Percentiles rank a stretch among this genome's conserved stretches.
These are phyloP conservation scores for Cheirogaleus major DNA, from an alignment of 2,797 vertebrate species.

Conservation along the genomic window DNA sequence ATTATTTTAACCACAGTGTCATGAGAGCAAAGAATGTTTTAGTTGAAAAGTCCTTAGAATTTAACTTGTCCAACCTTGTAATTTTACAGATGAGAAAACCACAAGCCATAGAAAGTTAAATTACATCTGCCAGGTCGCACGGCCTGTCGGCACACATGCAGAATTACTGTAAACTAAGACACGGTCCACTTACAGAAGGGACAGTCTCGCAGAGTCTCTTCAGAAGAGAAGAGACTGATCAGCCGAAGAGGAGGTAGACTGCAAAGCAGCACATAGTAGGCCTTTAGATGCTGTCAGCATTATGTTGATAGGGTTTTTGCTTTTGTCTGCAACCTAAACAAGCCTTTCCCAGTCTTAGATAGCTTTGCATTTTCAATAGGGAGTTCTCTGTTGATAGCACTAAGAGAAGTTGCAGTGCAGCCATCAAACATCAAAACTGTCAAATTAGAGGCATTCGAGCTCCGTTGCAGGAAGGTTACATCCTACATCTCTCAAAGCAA, in stretches of 20 bases:
- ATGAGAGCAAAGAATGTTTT: neutral
- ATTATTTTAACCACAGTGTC: neutral
- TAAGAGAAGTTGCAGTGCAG: neutral
- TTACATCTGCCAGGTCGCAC: neutral
- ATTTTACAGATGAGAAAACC: neutral
- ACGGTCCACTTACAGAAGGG: fast-evolving
- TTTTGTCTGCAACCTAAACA: neutral
- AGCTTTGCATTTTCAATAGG: neutral
- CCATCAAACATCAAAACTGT: neutral
- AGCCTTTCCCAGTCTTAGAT: neutral
- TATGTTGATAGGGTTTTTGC: neutral
- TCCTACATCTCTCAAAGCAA: constrained; percentile 31
- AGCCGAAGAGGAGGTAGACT: neutral
- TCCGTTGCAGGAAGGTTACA: neutral
- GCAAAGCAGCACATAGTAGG: neutral
- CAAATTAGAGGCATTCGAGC: neutral
- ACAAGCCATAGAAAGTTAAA: neutral
- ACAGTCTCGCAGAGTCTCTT: too few species aligned
- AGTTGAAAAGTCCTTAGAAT: neutral
- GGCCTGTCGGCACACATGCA: neutral
- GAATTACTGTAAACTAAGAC: neutral
- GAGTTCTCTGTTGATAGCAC: neutral
- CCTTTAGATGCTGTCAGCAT: fast-evolving
- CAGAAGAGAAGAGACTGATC: fast-evolving
- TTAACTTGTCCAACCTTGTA: neutral